A percentile compares a stretch with the other conserved stretches of the same genome.
Evolutionary conservation across 2,113 vertebrate species (phyloP).

Genomic region (Brachypodius melanocephalos): DNA sequence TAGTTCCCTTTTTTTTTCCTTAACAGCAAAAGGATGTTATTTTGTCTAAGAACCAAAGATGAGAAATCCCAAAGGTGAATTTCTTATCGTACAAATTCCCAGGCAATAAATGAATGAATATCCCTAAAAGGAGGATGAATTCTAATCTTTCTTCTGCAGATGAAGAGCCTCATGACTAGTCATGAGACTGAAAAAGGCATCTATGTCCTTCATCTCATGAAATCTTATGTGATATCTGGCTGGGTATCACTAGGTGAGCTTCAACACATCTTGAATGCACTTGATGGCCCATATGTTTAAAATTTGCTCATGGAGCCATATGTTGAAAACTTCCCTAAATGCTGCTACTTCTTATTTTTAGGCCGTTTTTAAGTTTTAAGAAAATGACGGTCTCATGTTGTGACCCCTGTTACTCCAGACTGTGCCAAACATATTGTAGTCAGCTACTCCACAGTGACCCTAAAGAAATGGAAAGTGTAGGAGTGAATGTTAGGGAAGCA

Average conservation of each 20-base stretch:
- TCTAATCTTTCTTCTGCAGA: background rate
- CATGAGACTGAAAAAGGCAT: background rate
- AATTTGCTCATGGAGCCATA: slow-evolving; percentile 11
- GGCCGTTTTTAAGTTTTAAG: background rate
- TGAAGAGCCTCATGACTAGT: background rate
- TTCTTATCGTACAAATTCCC: background rate
- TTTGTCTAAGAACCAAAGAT: background rate
- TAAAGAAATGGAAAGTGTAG: background rate
- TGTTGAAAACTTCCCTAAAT: slow-evolving; percentile 19
- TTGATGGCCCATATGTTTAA: slow-evolving; percentile 24
- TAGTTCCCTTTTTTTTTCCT: background rate
- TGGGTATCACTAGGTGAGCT: background rate
- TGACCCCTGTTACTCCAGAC: background rate
- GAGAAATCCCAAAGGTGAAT: background rate
- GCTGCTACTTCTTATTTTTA: background rate
- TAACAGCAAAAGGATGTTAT: background rate
- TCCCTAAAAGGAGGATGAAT: background rate
- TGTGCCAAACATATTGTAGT: background rate
- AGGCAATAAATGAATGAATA: background rate
- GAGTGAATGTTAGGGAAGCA: background rate
- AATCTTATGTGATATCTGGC: background rate
- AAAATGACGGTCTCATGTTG: background rate
- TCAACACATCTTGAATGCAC: background rate
- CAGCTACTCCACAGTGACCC: background rate
- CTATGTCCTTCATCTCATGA: background rate